phyloP scores from a whole-genome alignment of 2,888 invertebrate genomes.

The Ectropis crepuscularia region DNA sequence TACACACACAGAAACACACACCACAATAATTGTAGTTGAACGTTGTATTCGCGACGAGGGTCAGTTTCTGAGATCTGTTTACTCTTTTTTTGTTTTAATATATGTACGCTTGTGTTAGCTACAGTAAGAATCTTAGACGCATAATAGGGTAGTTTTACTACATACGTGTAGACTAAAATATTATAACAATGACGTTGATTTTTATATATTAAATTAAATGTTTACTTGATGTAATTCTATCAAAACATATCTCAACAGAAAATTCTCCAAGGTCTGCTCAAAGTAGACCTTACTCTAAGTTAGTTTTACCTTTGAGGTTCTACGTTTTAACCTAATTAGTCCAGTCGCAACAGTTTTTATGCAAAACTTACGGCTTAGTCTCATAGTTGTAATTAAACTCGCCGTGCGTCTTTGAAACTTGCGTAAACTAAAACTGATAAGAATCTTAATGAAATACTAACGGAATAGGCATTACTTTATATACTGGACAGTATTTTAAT shows the following conservation, averaged over 20 bases:
- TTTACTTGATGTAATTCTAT: background rate
- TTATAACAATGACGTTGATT: no score
- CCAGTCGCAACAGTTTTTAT: slow-evolving; percentile 11
- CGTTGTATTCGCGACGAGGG: no score
- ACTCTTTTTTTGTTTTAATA: no score
- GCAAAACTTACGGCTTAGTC: slow-evolving; percentile 15
- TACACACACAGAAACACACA: no score
- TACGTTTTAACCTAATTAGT: slow-evolving; percentile 46
- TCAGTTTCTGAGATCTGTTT: no score
- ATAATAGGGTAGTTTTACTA: no score
- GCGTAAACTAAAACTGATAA: slow-evolving; percentile 18
- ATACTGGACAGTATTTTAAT: no score
- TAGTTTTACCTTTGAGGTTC: slow-evolving; percentile 5
- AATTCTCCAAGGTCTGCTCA: slow-evolving; percentile 1
- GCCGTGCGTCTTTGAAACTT: slow-evolving; percentile 16
- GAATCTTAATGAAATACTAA: background rate
- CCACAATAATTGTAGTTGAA: no score
- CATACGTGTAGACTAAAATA: background rate
- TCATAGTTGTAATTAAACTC: slow-evolving; percentile 22
- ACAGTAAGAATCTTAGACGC: no score
- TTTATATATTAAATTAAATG: background rate
- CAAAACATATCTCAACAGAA: slow-evolving; percentile 1
- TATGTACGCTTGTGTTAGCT: no score
- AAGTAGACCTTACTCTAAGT: background rate
- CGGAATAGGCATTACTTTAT: no score